These are phyloP conservation scores for Pilophorus perplexus DNA, from an alignment of 2,888 invertebrate genomes.

Conservation along the genomic window DNA sequence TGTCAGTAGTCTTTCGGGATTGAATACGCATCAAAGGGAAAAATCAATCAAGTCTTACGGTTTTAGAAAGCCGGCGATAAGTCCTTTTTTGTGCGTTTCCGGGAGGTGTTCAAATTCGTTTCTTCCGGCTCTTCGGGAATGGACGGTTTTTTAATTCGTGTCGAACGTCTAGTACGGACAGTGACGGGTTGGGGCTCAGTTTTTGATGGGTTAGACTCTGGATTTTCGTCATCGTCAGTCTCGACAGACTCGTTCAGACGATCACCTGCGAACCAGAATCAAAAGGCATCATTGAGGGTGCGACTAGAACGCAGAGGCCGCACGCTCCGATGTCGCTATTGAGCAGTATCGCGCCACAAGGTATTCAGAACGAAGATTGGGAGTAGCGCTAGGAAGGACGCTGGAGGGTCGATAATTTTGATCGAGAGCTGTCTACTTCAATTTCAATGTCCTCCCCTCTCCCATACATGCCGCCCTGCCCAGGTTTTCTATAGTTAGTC, in stretches of 20 bases:
- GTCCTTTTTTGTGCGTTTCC: conserved; percentile 21
- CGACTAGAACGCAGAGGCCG: too few relatives aligned
- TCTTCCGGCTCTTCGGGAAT: not conserved
- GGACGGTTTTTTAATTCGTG: not conserved
- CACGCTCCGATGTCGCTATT: too few relatives aligned
- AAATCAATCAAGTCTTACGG: not conserved
- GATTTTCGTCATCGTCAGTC: not conserved
- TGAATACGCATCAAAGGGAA: not conserved
- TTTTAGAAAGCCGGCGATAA: conserved; percentile 24
- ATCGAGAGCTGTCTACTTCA: not conserved
- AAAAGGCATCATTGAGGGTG: not conserved
- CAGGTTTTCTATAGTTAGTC: too few relatives aligned
- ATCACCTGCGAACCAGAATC: not conserved
- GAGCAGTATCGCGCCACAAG: too few relatives aligned
- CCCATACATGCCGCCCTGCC: too few relatives aligned
- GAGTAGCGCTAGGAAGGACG: too few relatives aligned
- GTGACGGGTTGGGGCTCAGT: not conserved
- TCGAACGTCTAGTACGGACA: conserved; percentile 3
- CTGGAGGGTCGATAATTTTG: too few relatives aligned
- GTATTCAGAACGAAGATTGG: too few relatives aligned
- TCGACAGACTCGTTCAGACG: not conserved
- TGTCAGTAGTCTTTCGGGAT: too few relatives aligned
- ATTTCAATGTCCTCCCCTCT: too few relatives aligned
- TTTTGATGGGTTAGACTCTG: not conserved
- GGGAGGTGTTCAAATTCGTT: not conserved